Evolutionary conservation across 1,140 invertebrate species (phyloP), one percentile per base, ranked within the genome.

Genomic region (Mycetomoellerius zeteki): DNA sequence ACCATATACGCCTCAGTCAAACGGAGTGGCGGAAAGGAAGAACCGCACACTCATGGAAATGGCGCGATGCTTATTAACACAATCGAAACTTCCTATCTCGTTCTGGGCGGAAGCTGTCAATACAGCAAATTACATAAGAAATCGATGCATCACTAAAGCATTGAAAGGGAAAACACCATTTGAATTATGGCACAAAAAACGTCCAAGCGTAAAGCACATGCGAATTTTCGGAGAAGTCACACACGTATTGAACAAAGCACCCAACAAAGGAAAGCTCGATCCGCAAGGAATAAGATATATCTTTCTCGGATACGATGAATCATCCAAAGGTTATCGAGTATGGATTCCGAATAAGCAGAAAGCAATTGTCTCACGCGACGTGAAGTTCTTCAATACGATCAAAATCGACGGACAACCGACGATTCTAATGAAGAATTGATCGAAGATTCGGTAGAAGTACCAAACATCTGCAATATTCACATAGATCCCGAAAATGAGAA

Each of bases 261-360:
- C 33, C 8, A 10, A 16, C 1, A 73, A 72, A 50, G 71, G 60
- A 27, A 75, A 75, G 12, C 30, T 85, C 0, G 60, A 75, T 5
- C n/a, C 7, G 8, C n/a, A 60, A 62, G 21, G 52, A 12, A 43
- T 73, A 4, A 37, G 7, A 21, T 19, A 60, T 1, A 27, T 27
- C 2, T 75, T 85, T 27, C 37, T 75, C 2, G 78, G 77, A 58
- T 81, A 81, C 21, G 62, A 60, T 0, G 19, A 69, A 5, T 12
- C 65, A 27, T 56, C 71, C 1, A 58, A 33, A 56, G 30, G 33
- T 1, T 85, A 85, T 43, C 33, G 69, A 33, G n/a, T 73, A 7
- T 84, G 69, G 56, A 4, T 84, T 1, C 69, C 80, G 6, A 43
- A 0, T 3, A 43, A 47, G 2, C 65, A 43, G 5, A 69, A 2